Conservation (phyloP, 92 coral and sea anemone species). For the Palythoa heliodiscus region DNA sequence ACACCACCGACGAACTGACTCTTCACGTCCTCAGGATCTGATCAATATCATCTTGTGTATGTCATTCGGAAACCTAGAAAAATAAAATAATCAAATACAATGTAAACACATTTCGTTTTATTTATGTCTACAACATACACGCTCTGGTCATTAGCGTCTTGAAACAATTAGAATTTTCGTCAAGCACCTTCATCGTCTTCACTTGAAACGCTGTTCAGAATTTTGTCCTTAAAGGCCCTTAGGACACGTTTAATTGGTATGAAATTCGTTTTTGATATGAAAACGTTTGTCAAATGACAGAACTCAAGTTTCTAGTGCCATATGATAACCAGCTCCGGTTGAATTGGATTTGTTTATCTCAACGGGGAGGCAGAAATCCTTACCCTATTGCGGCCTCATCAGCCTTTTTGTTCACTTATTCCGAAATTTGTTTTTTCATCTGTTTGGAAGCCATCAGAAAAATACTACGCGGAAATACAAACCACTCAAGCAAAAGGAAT, state of each 20-base stretch:
- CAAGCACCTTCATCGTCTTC: slow-evolving; percentile 13
- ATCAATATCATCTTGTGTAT: slow-evolving; percentile 35
- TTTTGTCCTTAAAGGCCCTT: background rate
- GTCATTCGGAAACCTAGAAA: slow-evolving; percentile 38
- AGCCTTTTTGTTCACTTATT: background rate
- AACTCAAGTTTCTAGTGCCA: background rate
- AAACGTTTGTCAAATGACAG: background rate
- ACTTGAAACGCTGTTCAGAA: background rate
- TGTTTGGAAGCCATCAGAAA: slow-evolving; percentile 39
- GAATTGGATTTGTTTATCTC: background rate
- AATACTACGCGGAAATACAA: slow-evolving; percentile 35
- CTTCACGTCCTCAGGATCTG: slow-evolving; percentile 22
- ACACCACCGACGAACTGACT: background rate
- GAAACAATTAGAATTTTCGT: slow-evolving; percentile 20
- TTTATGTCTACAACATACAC: slow-evolving; percentile 21
- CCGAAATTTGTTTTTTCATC: slow-evolving; percentile 40
- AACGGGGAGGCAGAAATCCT: slow-evolving; percentile 22
- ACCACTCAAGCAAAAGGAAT: slow-evolving; percentile 28
- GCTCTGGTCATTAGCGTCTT: slow-evolving; percentile 18
- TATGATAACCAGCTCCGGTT: slow-evolving; percentile 16
- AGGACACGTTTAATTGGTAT: background rate
- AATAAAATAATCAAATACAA: slow-evolving; percentile 26
- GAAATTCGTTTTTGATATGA: background rate
- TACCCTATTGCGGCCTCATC: slow-evolving; percentile 21
- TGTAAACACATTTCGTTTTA: slow-evolving; percentile 29